Evolutionary conservation across 37 sponge, comb jelly and placozoan genomes (phyloP).

Genomic region (Corticium candelabrum): DNA sequence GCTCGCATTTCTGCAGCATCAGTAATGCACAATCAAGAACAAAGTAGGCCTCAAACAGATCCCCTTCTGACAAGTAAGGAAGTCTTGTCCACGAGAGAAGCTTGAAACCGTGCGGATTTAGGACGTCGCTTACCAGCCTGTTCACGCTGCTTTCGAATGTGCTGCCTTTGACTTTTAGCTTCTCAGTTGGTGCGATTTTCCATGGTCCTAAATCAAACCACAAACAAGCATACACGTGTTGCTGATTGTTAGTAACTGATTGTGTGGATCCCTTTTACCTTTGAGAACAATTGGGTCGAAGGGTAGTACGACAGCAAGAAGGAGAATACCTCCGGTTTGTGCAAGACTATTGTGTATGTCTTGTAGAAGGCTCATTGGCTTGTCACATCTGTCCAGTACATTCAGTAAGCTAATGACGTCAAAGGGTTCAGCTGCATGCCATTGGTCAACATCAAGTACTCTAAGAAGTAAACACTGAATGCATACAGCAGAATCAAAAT

Average conservation of each 20-base stretch:
- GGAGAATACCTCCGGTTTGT: constrained; percentile 19
- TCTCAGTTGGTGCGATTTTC: constrained; percentile 21
- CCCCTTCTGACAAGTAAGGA: constrained; percentile 64
- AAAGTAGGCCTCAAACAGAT: constrained; percentile 22
- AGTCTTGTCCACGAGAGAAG: constrained; percentile 26
- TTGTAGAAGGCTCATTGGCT: constrained; percentile 35
- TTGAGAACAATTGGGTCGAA: constrained; percentile 43
- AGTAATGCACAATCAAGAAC: background rate
- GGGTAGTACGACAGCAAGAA: constrained; percentile 45
- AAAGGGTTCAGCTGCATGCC: constrained; percentile 15
- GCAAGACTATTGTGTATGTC: constrained; percentile 16
- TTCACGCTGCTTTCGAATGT: constrained; percentile 43
- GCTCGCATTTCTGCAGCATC: too few species aligned
- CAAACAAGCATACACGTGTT: background rate
- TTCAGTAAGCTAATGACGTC: constrained; percentile 51
- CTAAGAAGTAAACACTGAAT: constrained; percentile 10
- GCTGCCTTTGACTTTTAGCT: constrained; percentile 8
- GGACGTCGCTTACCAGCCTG: constrained; percentile 14
- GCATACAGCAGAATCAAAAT: background rate
- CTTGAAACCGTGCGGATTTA: constrained; percentile 34
- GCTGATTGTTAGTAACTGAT: too few species aligned
- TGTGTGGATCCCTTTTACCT: too few species aligned
- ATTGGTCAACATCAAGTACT: constrained; percentile 25
- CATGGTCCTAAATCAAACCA: constrained; percentile 8
- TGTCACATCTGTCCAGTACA: constrained; percentile 58